A percentile compares a stretch with the other conserved stretches of the same genome.
These are phyloP conservation scores for Pseudobourletiella spinata DNA, from an alignment of 1,140 invertebrate species.

Conservation along the genomic window DNA sequence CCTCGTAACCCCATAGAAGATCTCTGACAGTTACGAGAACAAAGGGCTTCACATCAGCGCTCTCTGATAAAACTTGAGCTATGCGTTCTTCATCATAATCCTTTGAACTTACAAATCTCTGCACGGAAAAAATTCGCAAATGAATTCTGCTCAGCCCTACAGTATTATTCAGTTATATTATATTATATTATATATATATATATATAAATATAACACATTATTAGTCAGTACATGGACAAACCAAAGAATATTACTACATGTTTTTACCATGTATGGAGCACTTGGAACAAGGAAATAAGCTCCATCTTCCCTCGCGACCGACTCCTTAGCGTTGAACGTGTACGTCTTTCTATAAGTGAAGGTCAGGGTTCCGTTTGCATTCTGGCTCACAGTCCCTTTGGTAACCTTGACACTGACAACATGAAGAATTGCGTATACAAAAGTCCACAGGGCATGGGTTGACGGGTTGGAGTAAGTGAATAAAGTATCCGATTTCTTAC, in stretches of 20 bases:
- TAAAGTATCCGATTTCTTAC: neutral
- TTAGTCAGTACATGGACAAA: too few species aligned
- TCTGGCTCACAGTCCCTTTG: neutral
- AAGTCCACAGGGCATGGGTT: neutral
- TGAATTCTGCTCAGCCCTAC: too few species aligned
- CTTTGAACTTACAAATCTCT: too few species aligned
- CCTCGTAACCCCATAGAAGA: neutral
- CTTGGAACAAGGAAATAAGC: neutral
- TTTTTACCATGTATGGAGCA: neutral
- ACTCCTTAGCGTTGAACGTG: neutral
- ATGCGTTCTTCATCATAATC: too few species aligned
- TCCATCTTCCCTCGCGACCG: neutral
- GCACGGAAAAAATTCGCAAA: too few species aligned
- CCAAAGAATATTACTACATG: too few species aligned
- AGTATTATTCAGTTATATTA: too few species aligned
- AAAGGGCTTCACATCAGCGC: too few species aligned
- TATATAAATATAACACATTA: too few species aligned
- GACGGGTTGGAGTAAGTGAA: neutral
- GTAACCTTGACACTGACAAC: neutral
- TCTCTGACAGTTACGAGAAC: neutral
- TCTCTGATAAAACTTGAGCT: too few species aligned
- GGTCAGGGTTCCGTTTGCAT: neutral
- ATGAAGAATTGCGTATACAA: neutral
- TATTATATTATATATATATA: too few species aligned
- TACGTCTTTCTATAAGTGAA: neutral